A percentile compares a stretch with the other conserved stretches of the same genome.
These are phyloP conservation scores for Chrysaora quinquecirrha DNA, from an alignment of 30 jellyfish, hydroid and myxozoan genomes.

Conservation along the genomic window DNA sequence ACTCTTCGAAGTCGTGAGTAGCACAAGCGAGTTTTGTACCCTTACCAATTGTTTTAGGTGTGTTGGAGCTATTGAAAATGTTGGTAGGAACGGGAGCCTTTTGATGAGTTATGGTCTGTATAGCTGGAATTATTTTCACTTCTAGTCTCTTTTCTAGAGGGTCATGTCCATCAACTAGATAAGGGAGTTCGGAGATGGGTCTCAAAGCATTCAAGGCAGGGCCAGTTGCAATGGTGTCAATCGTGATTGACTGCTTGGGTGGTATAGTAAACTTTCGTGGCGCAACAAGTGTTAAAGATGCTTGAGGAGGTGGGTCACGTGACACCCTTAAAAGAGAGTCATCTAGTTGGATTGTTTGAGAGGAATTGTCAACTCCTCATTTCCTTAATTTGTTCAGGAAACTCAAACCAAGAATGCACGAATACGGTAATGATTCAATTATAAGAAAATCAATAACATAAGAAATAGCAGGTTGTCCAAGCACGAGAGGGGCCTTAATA, in stretches of 20 bases:
- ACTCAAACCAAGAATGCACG: conserved; percentile 44
- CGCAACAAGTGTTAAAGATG: conserved; percentile 2
- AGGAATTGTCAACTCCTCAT: conserved; percentile 46
- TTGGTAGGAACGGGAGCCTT: conserved; percentile 22
- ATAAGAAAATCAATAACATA: conserved; percentile 13
- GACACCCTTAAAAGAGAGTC: conserved; percentile 24
- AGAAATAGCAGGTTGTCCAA: conserved; percentile 56
- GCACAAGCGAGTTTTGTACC: conserved; percentile 15
- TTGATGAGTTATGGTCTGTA: conserved; percentile 16
- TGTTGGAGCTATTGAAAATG: conserved; percentile 10
- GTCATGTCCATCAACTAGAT: conserved; percentile 40
- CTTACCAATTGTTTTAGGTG: neutral
- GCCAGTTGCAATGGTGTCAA: conserved; percentile 14
- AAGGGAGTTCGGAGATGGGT: conserved; percentile 29
- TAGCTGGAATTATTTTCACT: conserved; percentile 20
- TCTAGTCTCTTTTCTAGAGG: conserved; percentile 33
- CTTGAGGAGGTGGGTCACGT: conserved; percentile 20
- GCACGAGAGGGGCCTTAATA: conserved; percentile 19
- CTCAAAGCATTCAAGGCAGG: conserved; percentile 16
- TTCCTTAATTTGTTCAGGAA: conserved; percentile 22
- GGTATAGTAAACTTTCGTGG: conserved; percentile 29
- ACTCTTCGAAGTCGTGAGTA: conserved; percentile 17
- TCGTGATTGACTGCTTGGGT: conserved; percentile 8
- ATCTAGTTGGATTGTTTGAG: conserved; percentile 11
- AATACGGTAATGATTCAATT: conserved; percentile 28